Percentiles rank a stretch among this genome's conserved stretches.
Conservation (phyloP, 2,888 invertebrate genomes). For the Torymus tubicola region DNA sequence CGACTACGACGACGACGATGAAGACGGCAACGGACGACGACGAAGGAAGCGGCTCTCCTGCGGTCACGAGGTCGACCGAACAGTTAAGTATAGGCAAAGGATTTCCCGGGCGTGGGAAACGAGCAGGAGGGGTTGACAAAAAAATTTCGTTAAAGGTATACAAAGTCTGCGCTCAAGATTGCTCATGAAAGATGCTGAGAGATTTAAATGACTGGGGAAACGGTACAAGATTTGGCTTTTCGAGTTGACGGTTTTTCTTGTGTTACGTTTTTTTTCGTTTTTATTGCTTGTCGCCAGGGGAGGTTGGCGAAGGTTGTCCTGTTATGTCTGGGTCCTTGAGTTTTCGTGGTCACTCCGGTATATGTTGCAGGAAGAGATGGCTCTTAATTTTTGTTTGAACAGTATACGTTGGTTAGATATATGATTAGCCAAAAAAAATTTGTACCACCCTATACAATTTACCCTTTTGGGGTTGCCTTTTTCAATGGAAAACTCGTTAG, state of each 20-base stretch:
- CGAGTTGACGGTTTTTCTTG: not conserved
- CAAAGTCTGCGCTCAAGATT: slow-evolving; percentile 2
- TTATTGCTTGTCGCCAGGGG: no score
- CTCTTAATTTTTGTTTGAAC: no score
- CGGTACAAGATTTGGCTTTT: not conserved
- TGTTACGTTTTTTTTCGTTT: not conserved
- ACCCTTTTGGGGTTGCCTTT: no score
- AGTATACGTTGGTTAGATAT: no score
- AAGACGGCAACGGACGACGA: not conserved
- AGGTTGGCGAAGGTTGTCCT: no score
- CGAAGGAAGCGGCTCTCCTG: slow-evolving; percentile 31
- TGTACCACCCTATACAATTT: no score
- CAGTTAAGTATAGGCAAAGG: slow-evolving; percentile 1
- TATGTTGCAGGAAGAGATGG: no score
- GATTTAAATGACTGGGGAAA: not conserved
- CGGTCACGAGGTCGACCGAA: slow-evolving; percentile 27
- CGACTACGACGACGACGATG: not conserved
- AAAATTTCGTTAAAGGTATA: slow-evolving; percentile 18
- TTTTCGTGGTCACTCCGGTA: no score
- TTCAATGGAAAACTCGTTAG: no score
- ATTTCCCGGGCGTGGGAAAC: slow-evolving; percentile 31
- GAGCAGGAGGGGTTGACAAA: not conserved
- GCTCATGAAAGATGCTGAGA: not conserved
- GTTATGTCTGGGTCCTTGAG: no score
- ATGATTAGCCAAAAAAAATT: no score